These are phyloP conservation scores for Esox lucius DNA, from an alignment of 2,797 vertebrate species.

Conservation along the genomic window DNA sequence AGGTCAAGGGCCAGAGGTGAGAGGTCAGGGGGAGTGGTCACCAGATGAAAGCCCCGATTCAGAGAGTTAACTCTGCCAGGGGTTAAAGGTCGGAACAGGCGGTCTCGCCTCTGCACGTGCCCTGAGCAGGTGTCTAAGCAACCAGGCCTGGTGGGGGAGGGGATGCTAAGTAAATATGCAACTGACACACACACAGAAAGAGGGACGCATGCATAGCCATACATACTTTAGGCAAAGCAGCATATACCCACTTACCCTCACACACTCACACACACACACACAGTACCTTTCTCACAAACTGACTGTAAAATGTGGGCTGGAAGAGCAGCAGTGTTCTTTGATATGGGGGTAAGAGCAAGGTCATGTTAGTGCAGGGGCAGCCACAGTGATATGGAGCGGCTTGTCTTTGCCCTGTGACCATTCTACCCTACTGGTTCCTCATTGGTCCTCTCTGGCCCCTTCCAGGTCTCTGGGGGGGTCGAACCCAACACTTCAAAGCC, in stretches of 20 bases:
- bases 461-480: not conserved
- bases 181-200: conserved; percentile 8
- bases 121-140: conserved; percentile 64
- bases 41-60: conserved; percentile 51
- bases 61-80: conserved; percentile 29
- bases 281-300: not conserved
- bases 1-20: conserved; percentile 27
- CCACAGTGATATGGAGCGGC: conserved; percentile 30
- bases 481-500: not conserved
- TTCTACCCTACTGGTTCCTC: not conserved
- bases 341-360: conserved; percentile 30
- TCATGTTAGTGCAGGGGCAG: conserved; percentile 38
- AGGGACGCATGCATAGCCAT: not conserved
- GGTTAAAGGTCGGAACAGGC: conserved; percentile 40
- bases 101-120: conserved; percentile 51
- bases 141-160: conserved; percentile 33
- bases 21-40: conserved; percentile 32
- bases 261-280: not conserved
- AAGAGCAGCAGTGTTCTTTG: conserved; percentile 15
- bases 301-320: not conserved
- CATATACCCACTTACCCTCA: too few relatives aligned
- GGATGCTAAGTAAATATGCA: conserved; percentile 39
- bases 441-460: not conserved
- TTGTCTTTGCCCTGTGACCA: conserved; percentile 12
- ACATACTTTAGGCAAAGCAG: not conserved